Base-by-base conservation (phyloP, 2,797 vertebrate species). In the Melanotaenia pygmaea region DNA sequence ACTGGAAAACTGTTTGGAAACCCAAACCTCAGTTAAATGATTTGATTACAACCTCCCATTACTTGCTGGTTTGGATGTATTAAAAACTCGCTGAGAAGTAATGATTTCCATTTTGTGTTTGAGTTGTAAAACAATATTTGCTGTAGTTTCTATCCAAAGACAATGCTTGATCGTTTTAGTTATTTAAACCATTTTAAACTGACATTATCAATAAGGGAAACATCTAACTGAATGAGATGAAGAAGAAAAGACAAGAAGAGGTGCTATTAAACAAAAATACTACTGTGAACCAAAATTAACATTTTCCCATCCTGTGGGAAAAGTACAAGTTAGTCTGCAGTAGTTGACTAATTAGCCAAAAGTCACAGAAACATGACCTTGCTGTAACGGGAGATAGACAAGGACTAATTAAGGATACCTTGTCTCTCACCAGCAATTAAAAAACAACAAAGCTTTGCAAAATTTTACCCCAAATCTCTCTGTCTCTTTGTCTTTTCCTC, bases 51-150 rank as follows among this genome's bases (percentile, higher is more conserved):
- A 82, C 86, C 88, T 86, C 86, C 83, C 84, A 88, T 92, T 92
- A 88, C 86, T 83, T 82, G 81, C 79, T 91, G 87, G 88, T 91
- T 90, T 91, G 82, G 85, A 90, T 72, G 86, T 84, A 87, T 91
- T 87, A 85, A 85, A 87, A 86, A 83, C 82, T 84, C 59, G 74
- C 75, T 59, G 78, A 89, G 83, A 90, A 89, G 84, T 88, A 90
- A 87, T 91, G 78, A 92, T 91, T 91, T 92, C 90, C 90, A 91
- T 92, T 91, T 89, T 86, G 75, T 89, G 88, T 89, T 88, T 79
- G 45, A 86, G 65, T 69, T 81, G 89, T 87, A 88, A 87, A 72
- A 79, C 77, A 87, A 85, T 87, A 88, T 88, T 83, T 82, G 24
- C 74, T 86, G 82, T 37, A 77, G 82, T 83, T 83, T 82, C 74